Conservation (phyloP, 2,888 invertebrate genomes). For the Lepetodrilus schrolli region DNA sequence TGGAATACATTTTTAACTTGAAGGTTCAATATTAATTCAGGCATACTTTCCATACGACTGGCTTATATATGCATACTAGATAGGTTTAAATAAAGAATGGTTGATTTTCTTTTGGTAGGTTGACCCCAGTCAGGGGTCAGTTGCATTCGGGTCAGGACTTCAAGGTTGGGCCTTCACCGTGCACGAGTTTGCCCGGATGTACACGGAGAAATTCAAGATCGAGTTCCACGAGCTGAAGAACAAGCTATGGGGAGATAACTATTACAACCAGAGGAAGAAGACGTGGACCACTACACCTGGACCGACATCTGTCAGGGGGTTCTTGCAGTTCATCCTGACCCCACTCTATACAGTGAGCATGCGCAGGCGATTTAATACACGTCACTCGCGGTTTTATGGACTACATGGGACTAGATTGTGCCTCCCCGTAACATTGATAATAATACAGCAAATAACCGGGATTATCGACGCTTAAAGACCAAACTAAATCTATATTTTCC, state of each 20-base stretch:
- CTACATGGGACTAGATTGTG: too few relatives aligned
- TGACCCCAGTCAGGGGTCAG: constrained; percentile 97
- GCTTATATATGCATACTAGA: too few relatives aligned
- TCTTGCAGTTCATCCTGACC: constrained; percentile 98
- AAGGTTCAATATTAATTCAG: too few relatives aligned
- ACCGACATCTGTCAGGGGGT: constrained; percentile 82
- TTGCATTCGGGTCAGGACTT: constrained; percentile 99
- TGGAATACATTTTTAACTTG: too few relatives aligned
- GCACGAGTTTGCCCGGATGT: constrained; percentile 99
- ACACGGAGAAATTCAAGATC: constrained; percentile 96
- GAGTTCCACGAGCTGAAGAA: constrained; percentile 94
- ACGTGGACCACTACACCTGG: constrained; percentile 85
- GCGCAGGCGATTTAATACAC: too few relatives aligned
- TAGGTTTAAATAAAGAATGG: too few relatives aligned
- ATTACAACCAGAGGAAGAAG: constrained; percentile 97
- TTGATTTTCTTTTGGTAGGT: constrained; percentile 77
- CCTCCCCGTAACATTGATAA: too few relatives aligned
- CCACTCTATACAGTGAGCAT: constrained; percentile 85
- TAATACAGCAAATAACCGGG: too few relatives aligned
- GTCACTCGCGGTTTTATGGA: too few relatives aligned
- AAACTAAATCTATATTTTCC: too few relatives aligned
- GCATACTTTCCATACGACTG: too few relatives aligned
- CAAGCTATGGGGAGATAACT: constrained; percentile 95
- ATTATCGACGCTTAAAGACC: too few relatives aligned
- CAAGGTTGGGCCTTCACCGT: constrained; percentile 99